Evolutionary conservation across 2,888 invertebrate genomes (phyloP).

Genomic region (Macrophya alboannulata): DNA sequence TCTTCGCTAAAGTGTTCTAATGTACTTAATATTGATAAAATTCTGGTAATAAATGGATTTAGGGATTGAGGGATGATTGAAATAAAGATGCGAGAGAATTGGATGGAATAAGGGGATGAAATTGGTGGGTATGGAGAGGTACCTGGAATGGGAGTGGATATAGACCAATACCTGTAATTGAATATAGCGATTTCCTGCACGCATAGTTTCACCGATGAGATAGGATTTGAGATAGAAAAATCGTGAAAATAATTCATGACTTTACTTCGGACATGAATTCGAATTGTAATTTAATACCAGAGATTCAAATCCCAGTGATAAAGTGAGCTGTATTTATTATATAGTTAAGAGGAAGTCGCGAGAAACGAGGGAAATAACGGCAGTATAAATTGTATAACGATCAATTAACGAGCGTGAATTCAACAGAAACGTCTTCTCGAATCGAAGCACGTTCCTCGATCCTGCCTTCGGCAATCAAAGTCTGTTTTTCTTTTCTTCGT

Average conservation of each 20-base stretch:
- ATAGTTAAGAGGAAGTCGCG: neutral
- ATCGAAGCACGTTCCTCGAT: neutral
- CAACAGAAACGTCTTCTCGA: neutral
- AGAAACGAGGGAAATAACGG: neutral
- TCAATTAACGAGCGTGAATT: neutral
- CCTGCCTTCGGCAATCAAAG: constrained; percentile 20
- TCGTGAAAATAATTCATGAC: neutral
- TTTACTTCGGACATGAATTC: neutral
- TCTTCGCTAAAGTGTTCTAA: neutral
- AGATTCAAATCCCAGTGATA: neutral
- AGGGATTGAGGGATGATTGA: constrained; percentile 24
- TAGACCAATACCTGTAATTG: constrained; percentile 17
- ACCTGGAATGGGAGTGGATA: neutral
- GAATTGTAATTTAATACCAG: neutral
- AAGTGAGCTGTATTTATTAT: neutral
- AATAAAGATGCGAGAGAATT: constrained; percentile 16
- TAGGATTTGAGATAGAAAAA: neutral
- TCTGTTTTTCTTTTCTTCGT: neutral
- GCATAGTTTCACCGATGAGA: neutral
- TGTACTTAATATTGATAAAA: constrained; percentile 3
- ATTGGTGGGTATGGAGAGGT: neutral
- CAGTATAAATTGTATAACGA: constrained; percentile 4
- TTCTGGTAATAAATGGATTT: neutral
- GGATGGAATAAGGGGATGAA: neutral
- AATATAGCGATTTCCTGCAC: neutral